Evolutionary conservation across 1,140 invertebrate species (phyloP).

Genomic region (Plectrocnemia conspersa): DNA sequence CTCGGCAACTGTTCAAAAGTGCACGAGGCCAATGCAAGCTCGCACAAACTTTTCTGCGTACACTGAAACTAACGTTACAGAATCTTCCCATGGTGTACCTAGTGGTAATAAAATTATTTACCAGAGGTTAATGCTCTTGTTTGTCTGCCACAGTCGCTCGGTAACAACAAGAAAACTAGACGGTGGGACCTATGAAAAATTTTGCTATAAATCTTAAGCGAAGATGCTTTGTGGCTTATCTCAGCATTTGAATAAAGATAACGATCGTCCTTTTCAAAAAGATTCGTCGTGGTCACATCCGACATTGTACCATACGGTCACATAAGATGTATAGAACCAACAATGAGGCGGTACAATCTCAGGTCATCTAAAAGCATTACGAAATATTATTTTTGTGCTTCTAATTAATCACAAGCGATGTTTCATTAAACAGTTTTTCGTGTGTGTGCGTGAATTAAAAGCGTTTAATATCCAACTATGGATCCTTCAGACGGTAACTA

Average conservation of each 20-base stretch:
- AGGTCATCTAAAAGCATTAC: too few relatives aligned
- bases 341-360: too few relatives aligned
- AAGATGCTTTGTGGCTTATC: conserved; percentile 9
- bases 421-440: too few relatives aligned
- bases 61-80: too few relatives aligned
- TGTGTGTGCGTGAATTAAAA: too few relatives aligned
- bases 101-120: conserved; percentile 25
- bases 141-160: conserved; percentile 9
- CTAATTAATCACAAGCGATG: too few relatives aligned
- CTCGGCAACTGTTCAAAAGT: too few relatives aligned
- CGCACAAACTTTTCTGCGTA: conserved; percentile 22
- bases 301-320: too few relatives aligned
- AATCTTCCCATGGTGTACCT: conserved; percentile 4
- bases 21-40: neutral
- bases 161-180: conserved; percentile 3
- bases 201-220: conserved; percentile 13
- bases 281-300: neutral
- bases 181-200: conserved; percentile 12
- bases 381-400: too few relatives aligned
- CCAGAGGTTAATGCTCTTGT: conserved; percentile 27
- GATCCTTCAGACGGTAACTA: too few relatives aligned
- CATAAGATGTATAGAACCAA: too few relatives aligned
- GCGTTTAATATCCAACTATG: too few relatives aligned
- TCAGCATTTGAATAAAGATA: neutral
- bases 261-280: neutral